Percentiles rank a stretch among this genome's conserved stretches.
Evolutionary conservation across 2,113 vertebrate genomes (phyloP).

Genomic region (Brachirus orientalis): DNA sequence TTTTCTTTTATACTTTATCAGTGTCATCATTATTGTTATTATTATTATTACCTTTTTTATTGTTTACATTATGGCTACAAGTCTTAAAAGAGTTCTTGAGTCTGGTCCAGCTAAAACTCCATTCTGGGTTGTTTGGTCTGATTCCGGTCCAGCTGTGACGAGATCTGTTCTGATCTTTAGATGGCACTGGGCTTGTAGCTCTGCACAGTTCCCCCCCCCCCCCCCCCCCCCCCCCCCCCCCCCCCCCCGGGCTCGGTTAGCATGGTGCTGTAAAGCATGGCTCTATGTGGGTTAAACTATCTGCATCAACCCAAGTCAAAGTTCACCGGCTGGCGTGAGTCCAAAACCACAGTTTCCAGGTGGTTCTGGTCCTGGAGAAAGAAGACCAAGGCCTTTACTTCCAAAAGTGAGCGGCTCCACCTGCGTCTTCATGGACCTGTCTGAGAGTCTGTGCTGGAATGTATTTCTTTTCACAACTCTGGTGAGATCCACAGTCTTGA

Average conservation of each 20-base stretch:
- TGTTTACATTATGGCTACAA: constrained; percentile 76
- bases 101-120: constrained; percentile 40
- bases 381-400: constrained; percentile 5
- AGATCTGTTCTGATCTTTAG: constrained; percentile 64
- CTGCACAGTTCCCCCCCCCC: constrained; percentile 75
- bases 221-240: no score
- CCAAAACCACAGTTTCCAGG: constrained; percentile 21
- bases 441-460: constrained; percentile 70
- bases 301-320: constrained; percentile 14
- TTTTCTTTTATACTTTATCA: constrained; percentile 55
- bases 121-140: constrained; percentile 38
- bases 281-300: constrained; percentile 49
- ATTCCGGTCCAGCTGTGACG: constrained; percentile 68
- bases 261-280: constrained; percentile 61
- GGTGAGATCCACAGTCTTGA: constrained; percentile 70
- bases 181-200: constrained; percentile 73
- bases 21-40: constrained; percentile 53
- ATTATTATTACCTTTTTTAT: constrained; percentile 54
- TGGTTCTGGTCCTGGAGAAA: constrained; percentile 45
- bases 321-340: constrained; percentile 24
- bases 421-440: constrained; percentile 57
- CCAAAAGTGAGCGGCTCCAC: constrained; percentile 11
- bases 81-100: constrained; percentile 61
- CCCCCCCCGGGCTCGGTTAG: constrained; percentile 55
- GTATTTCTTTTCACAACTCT: constrained; percentile 61